Evolutionary conservation across 1,140 invertebrate species (phyloP).

Genomic region (Epicauta chinensis): DNA sequence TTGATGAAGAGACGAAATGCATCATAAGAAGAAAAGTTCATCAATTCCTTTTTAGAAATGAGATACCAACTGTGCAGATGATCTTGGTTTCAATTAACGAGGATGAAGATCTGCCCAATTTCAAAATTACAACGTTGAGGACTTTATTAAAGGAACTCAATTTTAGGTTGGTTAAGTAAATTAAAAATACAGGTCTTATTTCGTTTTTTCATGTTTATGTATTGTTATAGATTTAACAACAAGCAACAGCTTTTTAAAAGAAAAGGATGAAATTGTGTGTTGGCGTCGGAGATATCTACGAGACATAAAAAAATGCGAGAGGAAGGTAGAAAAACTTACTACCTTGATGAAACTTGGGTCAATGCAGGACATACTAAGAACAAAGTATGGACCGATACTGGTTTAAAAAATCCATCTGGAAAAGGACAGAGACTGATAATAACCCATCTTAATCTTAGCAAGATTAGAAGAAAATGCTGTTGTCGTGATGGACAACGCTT

Average conservation of each 20-base stretch:
- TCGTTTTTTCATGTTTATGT: background rate
- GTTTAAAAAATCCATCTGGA: constrained; percentile 30
- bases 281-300: no score
- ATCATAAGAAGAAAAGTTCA: constrained; percentile 8
- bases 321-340: no score
- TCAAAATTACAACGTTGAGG: constrained; percentile 8
- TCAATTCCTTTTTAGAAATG: constrained; percentile 16
- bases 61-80: constrained; percentile 6
- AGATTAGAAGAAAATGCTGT: no score
- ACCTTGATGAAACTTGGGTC: no score
- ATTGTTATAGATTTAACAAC: background rate
- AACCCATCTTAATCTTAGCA: no score
- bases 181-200: no score
- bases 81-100: constrained; percentile 8
- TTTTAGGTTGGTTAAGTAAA: no score
- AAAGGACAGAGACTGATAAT: constrained; percentile 34
- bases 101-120: constrained; percentile 10
- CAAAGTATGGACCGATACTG: constrained; percentile 14
- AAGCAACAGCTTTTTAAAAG: background rate
- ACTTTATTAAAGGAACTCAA: constrained; percentile 12
- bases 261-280: constrained; percentile 2
- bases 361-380: no score
- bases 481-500: constrained; percentile 28
- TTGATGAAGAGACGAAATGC: background rate
- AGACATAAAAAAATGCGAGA: no score